Evolutionary conservation across 2,797 vertebrate species (phyloP).

Genomic region (Tadarida brasiliensis): DNA sequence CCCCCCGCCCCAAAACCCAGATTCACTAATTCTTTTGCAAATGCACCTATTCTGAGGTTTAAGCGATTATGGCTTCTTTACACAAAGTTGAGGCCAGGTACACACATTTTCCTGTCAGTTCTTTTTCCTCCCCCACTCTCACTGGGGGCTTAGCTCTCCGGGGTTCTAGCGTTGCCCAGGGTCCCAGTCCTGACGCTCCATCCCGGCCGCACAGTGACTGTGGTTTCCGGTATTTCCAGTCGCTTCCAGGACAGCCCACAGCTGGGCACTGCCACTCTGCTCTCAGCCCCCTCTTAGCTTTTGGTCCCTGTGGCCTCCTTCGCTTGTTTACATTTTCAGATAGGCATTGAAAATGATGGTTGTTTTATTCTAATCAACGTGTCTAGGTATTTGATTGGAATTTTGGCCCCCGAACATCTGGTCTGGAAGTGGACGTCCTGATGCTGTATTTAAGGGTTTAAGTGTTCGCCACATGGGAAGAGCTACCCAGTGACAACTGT

Average conservation of each 20-base stretch:
- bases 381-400: neutral
- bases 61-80: neutral
- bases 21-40: neutral
- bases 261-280: no score
- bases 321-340: rapidly evolving
- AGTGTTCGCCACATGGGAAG: neutral
- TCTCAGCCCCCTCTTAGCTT: neutral
- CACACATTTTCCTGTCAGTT: neutral
- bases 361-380: neutral
- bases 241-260: neutral
- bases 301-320: neutral
- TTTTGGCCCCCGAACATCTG: neutral
- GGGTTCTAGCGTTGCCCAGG: neutral
- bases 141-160: neutral
- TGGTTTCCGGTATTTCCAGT: neutral
- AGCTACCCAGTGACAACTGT: neutral
- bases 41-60: neutral
- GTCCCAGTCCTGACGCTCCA: neutral
- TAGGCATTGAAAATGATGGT: neutral
- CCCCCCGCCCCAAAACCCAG: neutral
- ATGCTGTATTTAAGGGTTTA: neutral
- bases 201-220: neutral
- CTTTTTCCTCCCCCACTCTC: neutral
- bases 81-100: neutral
- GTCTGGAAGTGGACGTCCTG: neutral